Base-by-base conservation (phyloP, 53 echinoderm and acorn worm species). In the Antedon mediterranea region DNA sequence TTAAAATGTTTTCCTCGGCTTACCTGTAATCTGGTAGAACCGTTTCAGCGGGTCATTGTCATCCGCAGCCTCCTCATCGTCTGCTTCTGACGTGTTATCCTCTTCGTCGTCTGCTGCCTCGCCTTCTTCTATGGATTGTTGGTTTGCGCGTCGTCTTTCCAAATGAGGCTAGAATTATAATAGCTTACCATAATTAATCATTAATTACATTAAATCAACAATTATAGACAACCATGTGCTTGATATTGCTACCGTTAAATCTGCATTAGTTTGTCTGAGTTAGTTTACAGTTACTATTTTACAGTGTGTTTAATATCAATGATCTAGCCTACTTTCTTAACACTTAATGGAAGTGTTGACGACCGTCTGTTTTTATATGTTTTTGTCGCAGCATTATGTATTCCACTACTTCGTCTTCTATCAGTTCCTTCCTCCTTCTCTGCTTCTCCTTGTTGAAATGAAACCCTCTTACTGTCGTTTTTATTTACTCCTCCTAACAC, bases 61-160 rank as follows among this genome's bases (percentile, higher is more conserved):
- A 15, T 78, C 84, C 26, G 78, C 82, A 9, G 41, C 73, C 5
- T 6, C 71, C 0, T 76, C 79, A 23, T 33, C 41, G 32, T 85
- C 82, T 26, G 32, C 43, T 80, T 41, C 41, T 41, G n/a, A n/a
- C n/a, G 7, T 41, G 13, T 5, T 13, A 41, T 41, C 41, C n/a
- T n/a, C 74, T 5, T 78, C 84, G 26, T 81, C 82, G 4, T 72
- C 73, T 15, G 0, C 71, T 0, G 72, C 76, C 11, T 33, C 33
- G 32, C 85, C 79, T 9, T 57, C 41, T 32, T 85, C 83, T 23
- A 32, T 43, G 57, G 57, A 8, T 57, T 57, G 57, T 57, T 57
- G 7, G 23, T 57, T 57, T 57, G 57, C 3, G 2, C 57, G 11
- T 26, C 57, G 57, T 57, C 57, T 57, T 26, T 57, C 9, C 23